Conservation (phyloP, 2,888 invertebrate genomes). For the Andricus curvator region DNA sequence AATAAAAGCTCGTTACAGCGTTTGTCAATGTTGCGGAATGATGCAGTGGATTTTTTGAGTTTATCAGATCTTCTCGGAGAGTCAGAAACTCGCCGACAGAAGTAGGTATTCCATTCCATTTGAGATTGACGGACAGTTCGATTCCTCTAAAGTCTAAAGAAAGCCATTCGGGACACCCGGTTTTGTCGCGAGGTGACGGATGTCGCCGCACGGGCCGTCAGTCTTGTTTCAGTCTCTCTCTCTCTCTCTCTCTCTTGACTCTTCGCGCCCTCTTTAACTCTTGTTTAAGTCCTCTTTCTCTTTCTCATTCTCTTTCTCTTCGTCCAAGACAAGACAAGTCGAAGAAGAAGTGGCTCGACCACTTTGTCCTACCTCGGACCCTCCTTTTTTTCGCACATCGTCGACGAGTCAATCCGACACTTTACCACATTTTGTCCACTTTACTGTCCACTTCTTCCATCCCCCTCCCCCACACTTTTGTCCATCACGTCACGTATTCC, state of each 20-base stretch:
- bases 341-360: slow-evolving; percentile 74
- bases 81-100: background rate
- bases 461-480: slow-evolving; percentile 44
- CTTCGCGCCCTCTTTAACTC: slow-evolving; percentile 39
- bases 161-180: slow-evolving; percentile 63
- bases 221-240: slow-evolving; percentile 57
- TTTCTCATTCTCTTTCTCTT: slow-evolving; percentile 43
- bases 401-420: slow-evolving; percentile 71
- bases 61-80: background rate
- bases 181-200: slow-evolving; percentile 71
- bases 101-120: background rate
- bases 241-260: background rate
- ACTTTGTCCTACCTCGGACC: slow-evolving; percentile 71
- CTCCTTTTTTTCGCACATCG: slow-evolving; percentile 58
- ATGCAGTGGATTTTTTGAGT: background rate
- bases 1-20: background rate
- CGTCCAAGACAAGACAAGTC: slow-evolving; percentile 48
- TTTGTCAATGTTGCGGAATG: background rate
- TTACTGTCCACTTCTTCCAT: slow-evolving; percentile 50
- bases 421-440: slow-evolving; percentile 57
- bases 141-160: slow-evolving; percentile 48
- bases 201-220: slow-evolving; percentile 65
- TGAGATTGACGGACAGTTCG: slow-evolving; percentile 62
- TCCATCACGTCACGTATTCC: background rate
- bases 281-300: slow-evolving; percentile 6